Evolutionary conservation across 2,888 invertebrate genomes (phyloP).

Genomic region (Synergus japonicus): DNA sequence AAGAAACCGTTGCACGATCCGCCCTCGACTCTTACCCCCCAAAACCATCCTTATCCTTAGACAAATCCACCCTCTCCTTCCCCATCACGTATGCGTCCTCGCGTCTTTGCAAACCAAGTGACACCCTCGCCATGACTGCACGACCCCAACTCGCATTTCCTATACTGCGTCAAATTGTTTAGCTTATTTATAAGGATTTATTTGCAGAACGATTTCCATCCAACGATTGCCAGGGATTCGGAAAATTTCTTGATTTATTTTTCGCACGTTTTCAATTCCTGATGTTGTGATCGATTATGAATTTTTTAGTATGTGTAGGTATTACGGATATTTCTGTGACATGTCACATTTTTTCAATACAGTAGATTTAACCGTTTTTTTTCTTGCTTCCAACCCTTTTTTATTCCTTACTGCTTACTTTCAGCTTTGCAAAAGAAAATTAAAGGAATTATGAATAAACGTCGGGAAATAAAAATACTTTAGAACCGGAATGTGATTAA

Average conservation of each 20-base stretch:
- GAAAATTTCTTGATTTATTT: not conserved
- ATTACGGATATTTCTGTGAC: not conserved
- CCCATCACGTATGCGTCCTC: conserved; percentile 65
- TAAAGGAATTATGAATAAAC: too few relatives aligned
- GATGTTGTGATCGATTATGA: not conserved
- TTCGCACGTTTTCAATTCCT: conserved; percentile 15
- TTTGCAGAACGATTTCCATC: conserved; percentile 46
- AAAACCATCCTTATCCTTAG: conserved; percentile 34
- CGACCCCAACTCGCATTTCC: conserved; percentile 27
- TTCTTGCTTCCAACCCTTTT: too few relatives aligned
- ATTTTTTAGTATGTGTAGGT: not conserved
- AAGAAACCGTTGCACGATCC: conserved; percentile 41
- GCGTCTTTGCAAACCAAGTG: conserved; percentile 55
- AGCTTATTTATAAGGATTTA: conserved; percentile 66
- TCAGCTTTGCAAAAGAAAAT: too few relatives aligned
- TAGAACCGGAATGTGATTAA: too few relatives aligned
- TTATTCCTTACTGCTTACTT: too few relatives aligned
- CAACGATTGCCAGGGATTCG: not conserved
- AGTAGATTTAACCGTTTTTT: too few relatives aligned
- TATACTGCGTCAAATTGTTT: conserved; percentile 68
- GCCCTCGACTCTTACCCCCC: conserved; percentile 25
- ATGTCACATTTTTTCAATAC: not conserved
- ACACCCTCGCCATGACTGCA: conserved; percentile 13
- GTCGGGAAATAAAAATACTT: too few relatives aligned
- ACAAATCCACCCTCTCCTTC: conserved; percentile 52